Conservation (phyloP, 2,113 vertebrate genomes). For the Saguinus midas region DNA sequence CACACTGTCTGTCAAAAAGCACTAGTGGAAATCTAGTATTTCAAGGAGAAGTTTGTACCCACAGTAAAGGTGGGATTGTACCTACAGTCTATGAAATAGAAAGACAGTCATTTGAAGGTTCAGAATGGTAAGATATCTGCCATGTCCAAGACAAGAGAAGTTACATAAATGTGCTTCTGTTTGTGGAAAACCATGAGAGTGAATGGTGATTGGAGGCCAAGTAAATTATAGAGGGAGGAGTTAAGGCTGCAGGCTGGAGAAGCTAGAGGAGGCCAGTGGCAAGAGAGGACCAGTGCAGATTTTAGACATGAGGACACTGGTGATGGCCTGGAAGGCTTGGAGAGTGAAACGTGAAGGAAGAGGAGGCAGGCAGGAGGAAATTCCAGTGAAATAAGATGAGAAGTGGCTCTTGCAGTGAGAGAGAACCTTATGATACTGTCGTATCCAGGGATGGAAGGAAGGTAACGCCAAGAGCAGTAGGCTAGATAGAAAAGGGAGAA, state of each 20-base stretch:
- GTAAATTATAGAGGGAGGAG: conserved; percentile 66
- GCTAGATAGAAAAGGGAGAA: neutral
- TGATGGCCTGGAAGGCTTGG: neutral
- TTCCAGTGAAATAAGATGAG: neutral
- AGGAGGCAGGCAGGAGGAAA: neutral
- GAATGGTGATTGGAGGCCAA: conserved; percentile 68
- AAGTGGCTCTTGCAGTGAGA: neutral
- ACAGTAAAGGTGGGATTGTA: neutral
- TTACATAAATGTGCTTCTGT: conserved; percentile 55
- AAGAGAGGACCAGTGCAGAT: neutral
- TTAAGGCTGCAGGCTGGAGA: conserved; percentile 44
- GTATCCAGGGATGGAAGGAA: neutral
- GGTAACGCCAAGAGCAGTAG: neutral
- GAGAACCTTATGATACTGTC: neutral
- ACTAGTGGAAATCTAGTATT: neutral
- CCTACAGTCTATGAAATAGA: neutral
- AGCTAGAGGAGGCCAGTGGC: conserved; percentile 14
- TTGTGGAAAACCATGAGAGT: conserved; percentile 61
- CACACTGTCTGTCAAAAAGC: neutral
- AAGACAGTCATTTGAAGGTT: neutral
- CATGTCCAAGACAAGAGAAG: conserved; percentile 21
- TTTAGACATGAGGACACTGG: neutral
- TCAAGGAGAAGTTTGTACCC: neutral
- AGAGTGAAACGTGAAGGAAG: neutral
- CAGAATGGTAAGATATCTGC: neutral